These are phyloP conservation scores for Siphamia tubifer DNA, from an alignment of 2,113 vertebrate species.

Conservation along the genomic window DNA sequence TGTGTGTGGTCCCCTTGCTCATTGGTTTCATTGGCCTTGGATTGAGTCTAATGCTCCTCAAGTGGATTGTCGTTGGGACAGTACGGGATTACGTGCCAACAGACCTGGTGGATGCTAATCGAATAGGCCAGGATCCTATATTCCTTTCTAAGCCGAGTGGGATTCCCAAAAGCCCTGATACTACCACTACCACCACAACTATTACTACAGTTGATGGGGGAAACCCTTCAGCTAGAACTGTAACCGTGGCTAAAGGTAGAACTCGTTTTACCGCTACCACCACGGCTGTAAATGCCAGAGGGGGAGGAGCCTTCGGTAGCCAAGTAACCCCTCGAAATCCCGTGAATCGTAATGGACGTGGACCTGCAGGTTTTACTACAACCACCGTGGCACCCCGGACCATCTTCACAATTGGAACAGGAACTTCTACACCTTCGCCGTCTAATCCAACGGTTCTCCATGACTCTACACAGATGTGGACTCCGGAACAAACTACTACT, in stretches of 20 bases:
- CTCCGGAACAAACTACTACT: conserved; percentile 68
- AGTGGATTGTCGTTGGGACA: conserved; percentile 95
- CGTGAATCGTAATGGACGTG: conserved; percentile 58
- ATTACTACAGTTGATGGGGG: conserved; percentile 51
- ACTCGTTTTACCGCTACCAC: conserved; percentile 74
- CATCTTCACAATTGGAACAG: conserved; percentile 46
- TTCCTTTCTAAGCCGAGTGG: conserved; percentile 93
- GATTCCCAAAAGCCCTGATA: conserved; percentile 85
- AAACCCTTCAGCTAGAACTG: conserved; percentile 55
- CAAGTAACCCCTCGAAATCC: conserved; percentile 77
- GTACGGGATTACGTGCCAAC: conserved; percentile 93
- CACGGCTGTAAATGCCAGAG: conserved; percentile 57
- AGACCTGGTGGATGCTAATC: conserved; percentile 91
- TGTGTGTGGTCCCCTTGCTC: conserved; percentile 90
- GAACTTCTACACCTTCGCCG: conserved; percentile 68
- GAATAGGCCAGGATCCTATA: conserved; percentile 93
- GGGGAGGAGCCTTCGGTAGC: conserved; percentile 70
- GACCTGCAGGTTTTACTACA: conserved; percentile 54
- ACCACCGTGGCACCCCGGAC: conserved; percentile 49
- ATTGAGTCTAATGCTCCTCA: conserved; percentile 92
- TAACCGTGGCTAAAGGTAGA: conserved; percentile 60
- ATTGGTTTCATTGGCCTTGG: conserved; percentile 92
- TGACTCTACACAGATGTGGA: conserved; percentile 79
- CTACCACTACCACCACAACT: conserved; percentile 73
- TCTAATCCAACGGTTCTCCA: conserved; percentile 76